phyloP scores from a whole-genome alignment of 2,888 invertebrate genomes.

The Agriotes lineatus region DNA sequence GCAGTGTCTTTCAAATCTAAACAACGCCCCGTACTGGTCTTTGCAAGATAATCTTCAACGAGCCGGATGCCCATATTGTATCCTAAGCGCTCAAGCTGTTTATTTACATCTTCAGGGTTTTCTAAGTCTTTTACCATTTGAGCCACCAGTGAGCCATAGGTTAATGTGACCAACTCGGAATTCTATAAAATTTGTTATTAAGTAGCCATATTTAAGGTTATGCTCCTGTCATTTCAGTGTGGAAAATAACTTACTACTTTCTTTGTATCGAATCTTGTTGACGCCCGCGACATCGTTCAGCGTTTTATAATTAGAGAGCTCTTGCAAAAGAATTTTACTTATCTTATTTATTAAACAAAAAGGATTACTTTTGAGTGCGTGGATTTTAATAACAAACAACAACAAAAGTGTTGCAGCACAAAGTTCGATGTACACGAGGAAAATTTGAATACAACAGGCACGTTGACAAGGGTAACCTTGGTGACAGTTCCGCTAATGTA shows the following conservation, averaged over 20 bases:
- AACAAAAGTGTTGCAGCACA: not conserved
- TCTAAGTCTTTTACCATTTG: slow-evolving; percentile 98
- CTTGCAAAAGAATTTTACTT: slow-evolving; percentile 7
- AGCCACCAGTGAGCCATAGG: slow-evolving; percentile 97
- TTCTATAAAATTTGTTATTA: slow-evolving; percentile 73
- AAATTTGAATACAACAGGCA: not conserved
- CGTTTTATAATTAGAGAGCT: not conserved
- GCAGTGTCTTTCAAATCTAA: slow-evolving; percentile 97
- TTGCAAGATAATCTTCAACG: slow-evolving; percentile 97
- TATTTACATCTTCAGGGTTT: slow-evolving; percentile 97
- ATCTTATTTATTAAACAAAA: not conserved
- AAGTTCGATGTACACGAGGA: slow-evolving; percentile 3
- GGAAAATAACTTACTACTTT: slow-evolving; percentile 76
- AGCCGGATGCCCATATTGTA: slow-evolving; percentile 98
- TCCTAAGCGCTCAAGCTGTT: slow-evolving; percentile 94
- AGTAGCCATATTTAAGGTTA: slow-evolving; percentile 5
- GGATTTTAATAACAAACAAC: not conserved
- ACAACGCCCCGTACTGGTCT: slow-evolving; percentile 90
- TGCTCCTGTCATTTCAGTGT: not conserved
- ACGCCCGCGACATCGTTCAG: slow-evolving; percentile 75
- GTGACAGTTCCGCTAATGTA: not conserved
- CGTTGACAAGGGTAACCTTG: too few relatives aligned
- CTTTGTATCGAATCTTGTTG: slow-evolving; percentile 79
- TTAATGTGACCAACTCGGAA: slow-evolving; percentile 95
- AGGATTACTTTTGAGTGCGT: not conserved